Percentiles rank a stretch among this genome's conserved stretches.
Evolutionary conservation across 2,888 invertebrate genomes (phyloP).

Genomic region (Stomorhina lunata): DNA sequence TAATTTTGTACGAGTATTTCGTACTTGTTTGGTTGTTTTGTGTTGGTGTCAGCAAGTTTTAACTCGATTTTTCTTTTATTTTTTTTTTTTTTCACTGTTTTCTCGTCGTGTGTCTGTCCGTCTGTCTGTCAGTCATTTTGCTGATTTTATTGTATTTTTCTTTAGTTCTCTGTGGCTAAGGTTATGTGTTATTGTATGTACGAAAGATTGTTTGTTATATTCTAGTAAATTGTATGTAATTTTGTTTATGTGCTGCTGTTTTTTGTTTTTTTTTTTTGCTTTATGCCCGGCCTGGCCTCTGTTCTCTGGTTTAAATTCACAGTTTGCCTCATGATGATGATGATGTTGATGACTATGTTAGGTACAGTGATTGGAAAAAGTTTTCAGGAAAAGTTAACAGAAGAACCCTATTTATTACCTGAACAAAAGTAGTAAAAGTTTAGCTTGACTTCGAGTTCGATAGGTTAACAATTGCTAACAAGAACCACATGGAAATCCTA

Average conservation of each 20-base stretch:
- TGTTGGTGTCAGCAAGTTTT: constrained; percentile 66
- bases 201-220: too few relatives aligned
- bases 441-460: too few relatives aligned
- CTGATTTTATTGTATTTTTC: constrained; percentile 21
- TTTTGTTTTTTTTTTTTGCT: too few relatives aligned
- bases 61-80: constrained; percentile 50
- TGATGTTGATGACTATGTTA: too few relatives aligned
- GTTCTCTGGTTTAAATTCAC: constrained; percentile 40
- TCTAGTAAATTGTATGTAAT: too few relatives aligned
- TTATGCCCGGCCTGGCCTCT: constrained; percentile 59
- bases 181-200: constrained; percentile 40
- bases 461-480: too few relatives aligned
- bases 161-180: constrained; percentile 36
- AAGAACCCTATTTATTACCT: too few relatives aligned
- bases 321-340: constrained; percentile 62
- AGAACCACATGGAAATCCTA: too few relatives aligned
- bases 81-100: neutral
- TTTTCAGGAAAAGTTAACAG: too few relatives aligned
- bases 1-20: neutral
- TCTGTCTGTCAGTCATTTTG: neutral
- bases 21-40: constrained; percentile 33
- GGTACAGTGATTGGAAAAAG: too few relatives aligned
- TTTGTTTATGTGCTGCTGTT: constrained; percentile 35
- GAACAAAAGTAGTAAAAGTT: too few relatives aligned
- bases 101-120: neutral